Percentiles rank a stretch among this genome's conserved stretches.
Conservation (phyloP, 2,113 vertebrate genomes). For the Odobenus rosmarus region DNA sequence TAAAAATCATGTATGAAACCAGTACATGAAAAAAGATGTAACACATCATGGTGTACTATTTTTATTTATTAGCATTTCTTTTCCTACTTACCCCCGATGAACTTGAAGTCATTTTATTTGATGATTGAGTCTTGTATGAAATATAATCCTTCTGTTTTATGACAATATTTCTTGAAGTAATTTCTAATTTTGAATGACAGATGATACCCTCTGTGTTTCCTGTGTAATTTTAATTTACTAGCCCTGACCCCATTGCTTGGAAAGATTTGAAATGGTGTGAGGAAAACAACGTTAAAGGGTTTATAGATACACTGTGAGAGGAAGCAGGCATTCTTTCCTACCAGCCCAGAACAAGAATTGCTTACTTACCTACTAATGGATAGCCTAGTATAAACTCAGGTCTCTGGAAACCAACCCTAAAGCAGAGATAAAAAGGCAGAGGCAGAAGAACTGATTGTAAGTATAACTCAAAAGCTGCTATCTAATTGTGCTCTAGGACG, state of each 20-base stretch:
- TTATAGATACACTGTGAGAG: slow-evolving; percentile 9
- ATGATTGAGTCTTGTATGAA: background rate
- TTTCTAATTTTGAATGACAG: slow-evolving; percentile 50
- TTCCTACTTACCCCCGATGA: slow-evolving; percentile 28
- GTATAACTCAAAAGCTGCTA: background rate
- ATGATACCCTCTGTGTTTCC: slow-evolving; percentile 17
- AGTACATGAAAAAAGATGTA: background rate
- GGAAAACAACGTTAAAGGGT: background rate
- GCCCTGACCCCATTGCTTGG: background rate
- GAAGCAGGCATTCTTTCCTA: background rate
- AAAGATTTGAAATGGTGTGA: slow-evolving; percentile 26
- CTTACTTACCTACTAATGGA: background rate
- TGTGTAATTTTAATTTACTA: slow-evolving; percentile 44
- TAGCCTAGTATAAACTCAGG: background rate
- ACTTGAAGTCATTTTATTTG: slow-evolving; percentile 42
- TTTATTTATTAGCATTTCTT: slow-evolving; percentile 59
- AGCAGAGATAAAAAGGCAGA: slow-evolving; percentile 18
- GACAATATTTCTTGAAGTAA: slow-evolving; percentile 51
- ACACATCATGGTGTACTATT: background rate
- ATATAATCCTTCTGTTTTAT: slow-evolving; percentile 37
- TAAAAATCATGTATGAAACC: background rate
- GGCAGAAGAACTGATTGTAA: background rate
- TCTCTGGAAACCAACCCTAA: slow-evolving; percentile 31
- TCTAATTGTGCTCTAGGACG: background rate
- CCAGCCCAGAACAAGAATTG: background rate